These are phyloP conservation scores for Caligus rogercresseyi DNA, from an alignment of 1,140 invertebrate species.

Conservation along the genomic window DNA sequence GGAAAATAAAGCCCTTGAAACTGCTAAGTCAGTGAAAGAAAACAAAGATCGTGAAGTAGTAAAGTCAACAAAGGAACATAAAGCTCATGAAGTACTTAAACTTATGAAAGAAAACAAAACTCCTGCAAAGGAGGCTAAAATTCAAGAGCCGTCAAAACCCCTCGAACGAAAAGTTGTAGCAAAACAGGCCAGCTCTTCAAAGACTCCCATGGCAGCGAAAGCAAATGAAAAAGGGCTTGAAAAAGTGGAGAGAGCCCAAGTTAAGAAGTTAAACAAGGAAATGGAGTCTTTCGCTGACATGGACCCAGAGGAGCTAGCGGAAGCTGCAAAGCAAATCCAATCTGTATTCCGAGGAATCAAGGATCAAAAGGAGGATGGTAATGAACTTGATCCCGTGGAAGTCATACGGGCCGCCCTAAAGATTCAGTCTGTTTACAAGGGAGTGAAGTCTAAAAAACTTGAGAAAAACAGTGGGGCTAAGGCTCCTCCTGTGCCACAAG, in stretches of 20 bases:
- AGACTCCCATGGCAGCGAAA: neutral
- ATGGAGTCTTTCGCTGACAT: neutral
- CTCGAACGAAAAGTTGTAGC: too few species aligned
- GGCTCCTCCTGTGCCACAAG: neutral
- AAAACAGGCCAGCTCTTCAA: too few species aligned
- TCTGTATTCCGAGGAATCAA: conserved; percentile 13
- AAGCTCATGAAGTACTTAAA: too few species aligned
- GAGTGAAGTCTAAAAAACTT: neutral
- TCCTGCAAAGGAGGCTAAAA: too few species aligned
- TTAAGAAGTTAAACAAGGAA: neutral
- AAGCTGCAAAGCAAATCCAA: conserved; percentile 15
- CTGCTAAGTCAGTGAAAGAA: too few species aligned
- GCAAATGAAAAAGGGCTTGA: neutral
- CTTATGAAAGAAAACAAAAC: too few species aligned
- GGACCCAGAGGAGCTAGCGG: conserved; percentile 3
- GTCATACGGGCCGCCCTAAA: conserved; percentile 8
- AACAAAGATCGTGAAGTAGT: too few species aligned
- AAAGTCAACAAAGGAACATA: too few species aligned
- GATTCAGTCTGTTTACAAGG: conserved; percentile 15
- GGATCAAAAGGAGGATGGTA: neutral
- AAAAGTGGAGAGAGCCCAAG: neutral
- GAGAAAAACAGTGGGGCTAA: neutral
- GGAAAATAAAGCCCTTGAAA: too few species aligned
- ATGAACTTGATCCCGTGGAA: conserved; percentile 5
- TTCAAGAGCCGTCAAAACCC: too few species aligned